phyloP scores from a whole-genome alignment of 2,888 invertebrate species.

The Eustalomyia histrio region DNA sequence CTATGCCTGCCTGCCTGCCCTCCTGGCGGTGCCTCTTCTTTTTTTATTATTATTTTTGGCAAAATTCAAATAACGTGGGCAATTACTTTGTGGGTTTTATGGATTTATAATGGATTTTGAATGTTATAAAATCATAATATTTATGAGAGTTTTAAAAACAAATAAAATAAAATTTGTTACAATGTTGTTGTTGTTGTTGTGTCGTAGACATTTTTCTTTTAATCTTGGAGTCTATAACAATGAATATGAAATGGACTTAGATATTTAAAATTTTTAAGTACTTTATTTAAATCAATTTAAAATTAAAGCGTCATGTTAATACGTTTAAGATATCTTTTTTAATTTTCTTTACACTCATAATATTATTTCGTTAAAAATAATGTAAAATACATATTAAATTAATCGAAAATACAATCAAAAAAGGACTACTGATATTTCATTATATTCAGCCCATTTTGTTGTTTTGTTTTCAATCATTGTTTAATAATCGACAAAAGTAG shows the following conservation, averaged over 20 bases:
- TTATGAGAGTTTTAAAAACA: constrained; percentile 20
- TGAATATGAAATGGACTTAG: not conserved
- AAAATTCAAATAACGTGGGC: too few species aligned
- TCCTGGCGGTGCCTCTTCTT: not conserved
- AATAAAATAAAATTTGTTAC: constrained; percentile 8
- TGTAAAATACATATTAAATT: too few species aligned
- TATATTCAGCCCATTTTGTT: too few species aligned
- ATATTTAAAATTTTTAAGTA: not conserved
- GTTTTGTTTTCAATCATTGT: too few species aligned
- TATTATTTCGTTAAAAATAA: too few species aligned
- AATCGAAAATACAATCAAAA: too few species aligned
- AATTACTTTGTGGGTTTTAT: constrained; percentile 13
- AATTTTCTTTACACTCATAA: too few species aligned
- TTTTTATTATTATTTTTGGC: not conserved
- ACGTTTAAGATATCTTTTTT: too few species aligned
- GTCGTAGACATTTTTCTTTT: not conserved
- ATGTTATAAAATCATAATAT: constrained; percentile 30
- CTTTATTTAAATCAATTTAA: too few species aligned
- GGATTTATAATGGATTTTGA: constrained; percentile 31
- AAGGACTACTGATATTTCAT: too few species aligned
- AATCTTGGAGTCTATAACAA: constrained; percentile 1
- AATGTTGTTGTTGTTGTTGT: not conserved
- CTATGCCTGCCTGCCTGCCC: not conserved
- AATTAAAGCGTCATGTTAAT: too few species aligned
- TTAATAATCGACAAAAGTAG: too few species aligned